phyloP scores from a whole-genome alignment of 2,113 vertebrate genomes.

The Xiphophorus hellerii region DNA sequence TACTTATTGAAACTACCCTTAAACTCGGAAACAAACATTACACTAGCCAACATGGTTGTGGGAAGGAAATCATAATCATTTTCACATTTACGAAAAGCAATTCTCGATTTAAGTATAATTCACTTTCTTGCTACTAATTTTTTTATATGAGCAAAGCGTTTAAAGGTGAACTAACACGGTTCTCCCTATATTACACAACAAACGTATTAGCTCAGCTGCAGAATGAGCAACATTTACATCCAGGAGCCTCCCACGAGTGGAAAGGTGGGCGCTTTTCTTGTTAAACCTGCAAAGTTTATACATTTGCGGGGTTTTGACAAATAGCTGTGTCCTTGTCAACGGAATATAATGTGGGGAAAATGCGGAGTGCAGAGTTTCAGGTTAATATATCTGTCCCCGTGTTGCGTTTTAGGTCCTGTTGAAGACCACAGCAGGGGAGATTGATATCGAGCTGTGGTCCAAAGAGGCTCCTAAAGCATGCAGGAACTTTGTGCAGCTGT shows the following conservation, averaged over 20 bases:
- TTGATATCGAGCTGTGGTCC: conserved; percentile 97
- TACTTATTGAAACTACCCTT: not conserved
- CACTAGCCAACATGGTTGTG: conserved; percentile 37
- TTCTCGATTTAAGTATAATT: not conserved
- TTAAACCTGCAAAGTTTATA: not conserved
- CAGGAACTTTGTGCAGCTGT: conserved; percentile 95
- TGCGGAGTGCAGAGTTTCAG: not conserved
- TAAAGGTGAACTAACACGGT: not conserved
- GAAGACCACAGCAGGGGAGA: conserved; percentile 95
- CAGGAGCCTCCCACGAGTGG: conserved; percentile 96
- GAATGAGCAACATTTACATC: conserved; percentile 98
- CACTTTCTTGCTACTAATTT: not conserved
- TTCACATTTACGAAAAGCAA: not conserved
- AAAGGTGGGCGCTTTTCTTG: conserved; percentile 83
- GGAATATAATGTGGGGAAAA: not conserved
- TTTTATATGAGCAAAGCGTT: not conserved
- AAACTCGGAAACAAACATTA: conserved; percentile 45
- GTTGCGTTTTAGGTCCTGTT: conserved; percentile 86
- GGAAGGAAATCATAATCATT: conserved; percentile 7
- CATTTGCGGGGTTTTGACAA: not conserved
- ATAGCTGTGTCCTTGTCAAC: not conserved
- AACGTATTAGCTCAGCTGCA: not conserved
- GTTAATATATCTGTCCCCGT: not conserved
- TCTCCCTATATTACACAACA: not conserved
- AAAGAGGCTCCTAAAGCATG: conserved; percentile 97